These are phyloP conservation scores for Aleadryas rufinucha DNA, from an alignment of 2,113 vertebrate genomes.

Conservation along the genomic window DNA sequence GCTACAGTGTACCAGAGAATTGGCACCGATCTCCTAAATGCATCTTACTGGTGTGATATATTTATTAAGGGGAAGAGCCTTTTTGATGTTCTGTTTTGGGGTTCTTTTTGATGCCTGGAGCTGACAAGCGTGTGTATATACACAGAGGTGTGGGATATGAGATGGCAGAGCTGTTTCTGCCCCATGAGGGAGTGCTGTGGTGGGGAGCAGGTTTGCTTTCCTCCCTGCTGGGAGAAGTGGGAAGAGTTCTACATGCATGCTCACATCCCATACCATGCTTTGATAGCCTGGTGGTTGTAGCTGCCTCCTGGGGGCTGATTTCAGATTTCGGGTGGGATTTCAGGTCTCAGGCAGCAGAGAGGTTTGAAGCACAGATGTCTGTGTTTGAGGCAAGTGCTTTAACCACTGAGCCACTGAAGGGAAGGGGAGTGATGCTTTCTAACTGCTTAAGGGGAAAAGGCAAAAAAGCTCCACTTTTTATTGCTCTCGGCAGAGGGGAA, in stretches of 20 bases:
- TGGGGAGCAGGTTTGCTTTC: background rate
- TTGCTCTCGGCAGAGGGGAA: background rate
- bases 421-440: background rate
- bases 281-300: background rate
- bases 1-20: background rate
- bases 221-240: background rate
- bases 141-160: background rate
- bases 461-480: background rate
- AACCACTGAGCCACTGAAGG: background rate
- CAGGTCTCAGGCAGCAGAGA: background rate
- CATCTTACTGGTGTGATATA: background rate
- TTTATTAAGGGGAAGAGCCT: background rate
- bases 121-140: fast-evolving
- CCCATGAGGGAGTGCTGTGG: fast-evolving
- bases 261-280: background rate
- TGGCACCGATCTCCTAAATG: background rate
- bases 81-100: background rate
- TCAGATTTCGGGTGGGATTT: background rate
- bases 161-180: background rate
- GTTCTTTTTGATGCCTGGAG: background rate
- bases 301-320: background rate
- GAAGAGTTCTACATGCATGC: background rate
- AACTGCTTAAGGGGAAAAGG: background rate
- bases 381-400: background rate
- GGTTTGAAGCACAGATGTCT: background rate